Evolutionary conservation across 2,797 vertebrate genomes (phyloP).

Genomic region (Glyptemys insculpta): DNA sequence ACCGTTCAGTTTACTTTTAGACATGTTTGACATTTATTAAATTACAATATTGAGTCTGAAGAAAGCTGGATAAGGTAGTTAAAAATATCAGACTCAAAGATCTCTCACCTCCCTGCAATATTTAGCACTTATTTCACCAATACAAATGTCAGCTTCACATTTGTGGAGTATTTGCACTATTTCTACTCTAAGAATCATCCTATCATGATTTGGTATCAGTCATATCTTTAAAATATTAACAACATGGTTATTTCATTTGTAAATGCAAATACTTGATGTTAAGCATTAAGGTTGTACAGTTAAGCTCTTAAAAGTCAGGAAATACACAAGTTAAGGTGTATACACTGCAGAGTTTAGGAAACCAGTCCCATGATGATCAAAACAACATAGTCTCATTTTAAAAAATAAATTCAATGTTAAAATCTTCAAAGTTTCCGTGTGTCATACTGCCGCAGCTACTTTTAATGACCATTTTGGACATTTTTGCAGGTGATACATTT

Average conservation of each 20-base stretch:
- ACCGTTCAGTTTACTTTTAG: conserved; percentile 49
- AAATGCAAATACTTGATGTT: accelerated
- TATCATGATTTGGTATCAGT: accelerated
- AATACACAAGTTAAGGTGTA: background rate
- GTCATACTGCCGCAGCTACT: background rate
- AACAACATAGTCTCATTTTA: background rate
- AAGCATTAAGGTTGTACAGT: accelerated
- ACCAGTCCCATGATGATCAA: background rate
- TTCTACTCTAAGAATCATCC: background rate
- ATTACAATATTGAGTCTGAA: conserved; percentile 67
- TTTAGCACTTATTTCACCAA: background rate
- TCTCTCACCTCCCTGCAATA: background rate
- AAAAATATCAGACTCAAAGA: conserved; percentile 22
- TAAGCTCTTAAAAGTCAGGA: accelerated
- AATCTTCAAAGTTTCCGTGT: background rate
- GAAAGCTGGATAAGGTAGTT: conserved; percentile 61
- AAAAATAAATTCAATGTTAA: conserved; percentile 11
- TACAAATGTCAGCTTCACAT: background rate
- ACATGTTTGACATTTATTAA: conserved; percentile 69
- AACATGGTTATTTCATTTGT: accelerated
- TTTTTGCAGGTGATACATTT: accelerated
- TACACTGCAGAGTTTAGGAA: accelerated
- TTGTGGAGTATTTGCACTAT: background rate
- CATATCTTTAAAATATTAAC: background rate
- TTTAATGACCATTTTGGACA: accelerated